A percentile compares a stretch with the other conserved stretches of the same genome.
Conservation (phyloP, 2,888 invertebrate species). For the Biston stratarius region DNA sequence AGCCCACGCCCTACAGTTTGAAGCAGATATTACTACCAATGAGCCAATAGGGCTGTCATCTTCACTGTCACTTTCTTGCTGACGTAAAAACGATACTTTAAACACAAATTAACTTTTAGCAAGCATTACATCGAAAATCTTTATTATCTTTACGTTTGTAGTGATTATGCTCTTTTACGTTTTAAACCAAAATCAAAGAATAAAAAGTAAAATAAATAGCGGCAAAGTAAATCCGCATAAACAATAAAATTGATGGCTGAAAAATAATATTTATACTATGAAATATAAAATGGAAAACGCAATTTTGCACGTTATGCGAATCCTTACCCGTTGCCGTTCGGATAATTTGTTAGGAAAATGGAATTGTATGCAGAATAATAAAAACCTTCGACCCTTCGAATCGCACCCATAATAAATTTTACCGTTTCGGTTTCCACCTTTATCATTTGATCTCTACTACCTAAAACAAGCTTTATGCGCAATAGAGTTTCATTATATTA, state of each 20-base stretch:
- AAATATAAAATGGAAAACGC: conserved; percentile 55
- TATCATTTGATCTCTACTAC: conserved; percentile 61
- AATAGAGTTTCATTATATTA: conserved; percentile 31
- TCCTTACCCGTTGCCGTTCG: conserved; percentile 73
- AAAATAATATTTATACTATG: conserved; percentile 17
- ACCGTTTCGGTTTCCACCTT: conserved; percentile 64
- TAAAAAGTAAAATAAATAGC: background rate
- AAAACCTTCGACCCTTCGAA: conserved; percentile 79
- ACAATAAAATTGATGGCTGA: background rate
- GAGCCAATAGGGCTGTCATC: no score
- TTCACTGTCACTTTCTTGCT: no score
- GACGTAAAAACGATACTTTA: no score
- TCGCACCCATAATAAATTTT: conserved; percentile 76
- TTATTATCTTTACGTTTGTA: no score
- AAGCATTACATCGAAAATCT: no score
- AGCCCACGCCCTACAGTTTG: no score
- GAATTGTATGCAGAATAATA: conserved; percentile 84
- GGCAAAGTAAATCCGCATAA: background rate
- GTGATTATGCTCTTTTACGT: no score
- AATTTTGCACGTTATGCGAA: conserved; percentile 79
- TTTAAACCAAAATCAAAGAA: no score
- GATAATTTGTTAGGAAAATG: conserved; percentile 84
- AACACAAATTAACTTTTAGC: no score
- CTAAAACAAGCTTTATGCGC: conserved; percentile 51
- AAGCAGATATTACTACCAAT: no score